Percentiles rank a stretch among this genome's conserved stretches.
phyloP scores from a whole-genome alignment of 2,888 invertebrate species.

The Nyleta sp. region DNA sequence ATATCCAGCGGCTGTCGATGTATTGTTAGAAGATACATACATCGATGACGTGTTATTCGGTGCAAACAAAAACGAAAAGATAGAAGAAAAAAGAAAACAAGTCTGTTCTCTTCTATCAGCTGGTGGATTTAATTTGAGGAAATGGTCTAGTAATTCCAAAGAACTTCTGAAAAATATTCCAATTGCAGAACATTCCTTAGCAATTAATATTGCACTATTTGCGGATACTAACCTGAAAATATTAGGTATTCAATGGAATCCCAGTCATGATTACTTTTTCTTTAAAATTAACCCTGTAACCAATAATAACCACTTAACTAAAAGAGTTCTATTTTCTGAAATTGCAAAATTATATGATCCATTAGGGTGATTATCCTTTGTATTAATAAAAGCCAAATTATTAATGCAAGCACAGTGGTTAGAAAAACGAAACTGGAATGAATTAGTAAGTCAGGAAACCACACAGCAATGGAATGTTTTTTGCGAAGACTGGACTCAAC shows the following conservation, averaged over 20 bases:
- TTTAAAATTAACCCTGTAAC: not conserved
- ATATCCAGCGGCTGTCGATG: not conserved
- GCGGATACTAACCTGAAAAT: not conserved
- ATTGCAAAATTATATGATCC: constrained; percentile 21
- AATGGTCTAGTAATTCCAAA: constrained; percentile 10
- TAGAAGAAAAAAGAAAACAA: not conserved
- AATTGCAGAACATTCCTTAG: not conserved
- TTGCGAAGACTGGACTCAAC: not conserved
- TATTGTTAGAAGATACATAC: not conserved
- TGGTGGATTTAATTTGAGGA: constrained; percentile 15
- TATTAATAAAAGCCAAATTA: constrained; percentile 1
- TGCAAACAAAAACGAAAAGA: too few relatives aligned
- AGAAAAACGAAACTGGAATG: constrained; percentile 2
- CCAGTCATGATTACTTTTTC: not conserved
- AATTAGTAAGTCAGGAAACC: not conserved
- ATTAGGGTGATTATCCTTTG: not conserved
- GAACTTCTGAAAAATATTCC: constrained; percentile 3
- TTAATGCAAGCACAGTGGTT: constrained; percentile 17
- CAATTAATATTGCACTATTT: not conserved
- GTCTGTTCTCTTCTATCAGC: not conserved
- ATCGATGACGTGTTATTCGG: constrained; percentile 16
- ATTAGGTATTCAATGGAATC: not conserved
- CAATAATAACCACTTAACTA: not conserved
- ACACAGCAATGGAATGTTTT: not conserved
- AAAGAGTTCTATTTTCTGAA: constrained; percentile 10